Base-by-base conservation (phyloP, 2,113 vertebrate genomes). In the Vidua macroura region DNA sequence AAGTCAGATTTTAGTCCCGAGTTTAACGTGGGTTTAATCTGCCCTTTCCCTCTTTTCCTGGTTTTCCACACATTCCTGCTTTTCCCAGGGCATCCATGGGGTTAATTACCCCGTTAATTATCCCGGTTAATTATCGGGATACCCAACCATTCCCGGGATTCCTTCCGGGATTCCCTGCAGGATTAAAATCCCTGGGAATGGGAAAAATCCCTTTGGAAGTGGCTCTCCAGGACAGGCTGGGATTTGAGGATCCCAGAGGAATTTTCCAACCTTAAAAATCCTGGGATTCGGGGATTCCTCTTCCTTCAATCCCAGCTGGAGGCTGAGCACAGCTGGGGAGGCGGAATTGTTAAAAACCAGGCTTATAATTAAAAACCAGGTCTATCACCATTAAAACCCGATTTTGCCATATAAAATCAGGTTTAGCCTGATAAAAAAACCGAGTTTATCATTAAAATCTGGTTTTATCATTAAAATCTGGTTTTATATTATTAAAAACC, bases 311-410 rank as follows among this genome's bases (percentile, higher is more conserved):
- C 28, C 41, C 27, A 13, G 20, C 8, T 37, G 21, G 33, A 46
- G 10, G 2, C 1, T 67, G 51, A 20, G n/a, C 28, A 1, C 2
- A 5, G 10, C 3, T 17, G 43, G n/a, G 33, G 14, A 27, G 23
- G 14, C 0, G 0, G 13, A 49, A 33, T 33, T 52, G 13, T 10
- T 24, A 20, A 49, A 77, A 49, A 8, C 2, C 1, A 1, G 9
- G 15, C 39, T 60, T 33, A 18, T 31, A 5, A 12, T 11, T 49
- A 20, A 51, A 62, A 62, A 62, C 0, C 35, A 33, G 35, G 28
- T 41, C 43, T 28, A 10, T 41, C 17, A 7, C 2, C 4, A 13
- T n/a, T 13, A 63, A 78, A 64, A 27, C 3, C 28, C 4, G 8
- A 12, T 16, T 21, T 63, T 52, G 13, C 8, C 6, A 24, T 16